Evolutionary conservation across 2,797 vertebrate genomes (phyloP), one percentile per base, ranked within the genome.

Genomic region (Microctenopoma stevenorrisi): DNA sequence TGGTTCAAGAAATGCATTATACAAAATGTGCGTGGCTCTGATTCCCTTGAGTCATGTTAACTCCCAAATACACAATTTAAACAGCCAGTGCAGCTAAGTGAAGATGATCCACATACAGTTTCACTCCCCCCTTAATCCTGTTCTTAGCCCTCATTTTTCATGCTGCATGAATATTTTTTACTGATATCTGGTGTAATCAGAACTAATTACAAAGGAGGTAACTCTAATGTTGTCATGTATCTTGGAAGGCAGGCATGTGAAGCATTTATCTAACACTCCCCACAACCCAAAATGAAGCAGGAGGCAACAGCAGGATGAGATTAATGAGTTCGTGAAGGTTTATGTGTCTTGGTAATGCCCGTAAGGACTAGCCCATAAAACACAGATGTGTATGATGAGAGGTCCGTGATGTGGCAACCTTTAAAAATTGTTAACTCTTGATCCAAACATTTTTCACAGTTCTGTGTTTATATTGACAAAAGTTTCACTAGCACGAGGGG

Each of bases 31-130:
- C 68, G 46, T 65, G 57, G 55, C 53, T 28, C 38, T 47, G 71
- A 79, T 82, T 84, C 81, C 53, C 72, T 51, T 60, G 74, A 69
- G 74, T 38, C 58, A 56, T 80, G 77, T 85, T 69, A 65, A 71
- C 69, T 78, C 58, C 44, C 63, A 79, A 72, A 65, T 62, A 73
- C 75, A 82, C 37, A 64, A 63, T 71, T 46, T 49, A 51, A 54
- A 33, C 56, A 25, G 58, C 16, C 1, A 71, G 38, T 57, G 61
- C 48, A 61, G 59, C 48, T 56, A 47, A 77, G 49, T 65, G 33
- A 72, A 74, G 56, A 65, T 42, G 16, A 82, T 72, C 33, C 22
- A 50, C 49, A n/a, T 37, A 33, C 48, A 25, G 10, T 63, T 61
- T 68, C 18, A 33, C 47, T 62, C 44, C 26, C n/a, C 18, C 33